These are phyloP conservation scores for Periplaneta americana DNA, from an alignment of 1,140 invertebrate species.

Conservation along the genomic window DNA sequence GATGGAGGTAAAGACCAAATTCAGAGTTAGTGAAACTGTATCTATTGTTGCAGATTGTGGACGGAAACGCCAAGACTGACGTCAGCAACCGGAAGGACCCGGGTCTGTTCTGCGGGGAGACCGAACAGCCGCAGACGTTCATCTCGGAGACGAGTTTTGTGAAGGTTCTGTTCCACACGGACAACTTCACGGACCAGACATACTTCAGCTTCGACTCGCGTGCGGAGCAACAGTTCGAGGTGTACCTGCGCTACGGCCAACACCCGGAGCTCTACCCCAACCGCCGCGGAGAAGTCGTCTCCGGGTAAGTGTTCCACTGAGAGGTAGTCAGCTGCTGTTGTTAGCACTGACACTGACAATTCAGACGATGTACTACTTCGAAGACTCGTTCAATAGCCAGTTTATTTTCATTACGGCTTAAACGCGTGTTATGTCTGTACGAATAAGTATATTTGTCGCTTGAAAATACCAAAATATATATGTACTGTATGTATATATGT, in stretches of 20 bases:
- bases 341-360: too few species aligned
- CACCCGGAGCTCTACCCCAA: constrained; percentile 90
- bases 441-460: too few species aligned
- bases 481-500: too few species aligned
- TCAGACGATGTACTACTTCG: too few species aligned
- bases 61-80: constrained; percentile 79
- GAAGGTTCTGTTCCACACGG: constrained; percentile 81
- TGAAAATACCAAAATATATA: too few species aligned
- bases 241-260: constrained; percentile 82
- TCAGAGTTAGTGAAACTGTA: too few species aligned
- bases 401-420: too few species aligned
- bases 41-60: constrained; percentile 65
- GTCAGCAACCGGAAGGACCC: constrained; percentile 79
- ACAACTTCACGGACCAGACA: constrained; percentile 88
- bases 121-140: constrained; percentile 87
- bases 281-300: constrained; percentile 74
- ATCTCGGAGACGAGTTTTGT: constrained; percentile 91
- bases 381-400: too few species aligned
- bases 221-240: constrained; percentile 84
- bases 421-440: too few species aligned
- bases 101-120: constrained; percentile 87
- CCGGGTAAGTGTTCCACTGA: constrained; percentile 50
- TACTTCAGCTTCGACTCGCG: constrained; percentile 71
- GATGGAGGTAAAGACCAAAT: too few species aligned
- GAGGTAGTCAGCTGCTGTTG: too few species aligned